Evolutionary conservation across 2,113 vertebrate species (phyloP).

Genomic region (Crotalus viridis): DNA sequence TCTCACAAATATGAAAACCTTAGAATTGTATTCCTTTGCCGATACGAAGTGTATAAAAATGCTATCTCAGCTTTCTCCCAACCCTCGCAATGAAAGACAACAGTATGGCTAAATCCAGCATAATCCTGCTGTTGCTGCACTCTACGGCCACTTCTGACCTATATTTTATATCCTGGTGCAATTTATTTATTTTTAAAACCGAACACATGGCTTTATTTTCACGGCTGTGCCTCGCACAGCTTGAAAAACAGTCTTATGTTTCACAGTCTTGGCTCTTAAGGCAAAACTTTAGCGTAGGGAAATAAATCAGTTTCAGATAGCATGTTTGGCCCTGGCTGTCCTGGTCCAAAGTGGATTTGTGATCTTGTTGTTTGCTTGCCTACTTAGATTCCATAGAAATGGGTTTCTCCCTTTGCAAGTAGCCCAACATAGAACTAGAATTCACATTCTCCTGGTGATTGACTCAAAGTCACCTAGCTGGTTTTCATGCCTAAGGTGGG

Average conservation of each 20-base stretch:
- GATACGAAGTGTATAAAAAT: background rate
- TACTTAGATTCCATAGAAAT: background rate
- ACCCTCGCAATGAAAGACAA: background rate
- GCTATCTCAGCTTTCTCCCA: background rate
- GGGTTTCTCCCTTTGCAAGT: background rate
- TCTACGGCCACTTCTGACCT: background rate
- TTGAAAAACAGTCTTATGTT: background rate
- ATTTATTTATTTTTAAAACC: slow-evolving; percentile 14
- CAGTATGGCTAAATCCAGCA: background rate
- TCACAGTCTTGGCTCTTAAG: background rate
- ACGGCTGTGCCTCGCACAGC: background rate
- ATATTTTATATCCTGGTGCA: background rate
- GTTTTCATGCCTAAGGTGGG: too few relatives aligned
- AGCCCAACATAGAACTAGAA: background rate
- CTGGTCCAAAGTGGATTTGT: background rate
- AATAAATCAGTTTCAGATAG: background rate
- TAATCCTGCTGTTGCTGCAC: background rate
- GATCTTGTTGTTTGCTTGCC: background rate
- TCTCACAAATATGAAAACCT: background rate
- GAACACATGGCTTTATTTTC: background rate
- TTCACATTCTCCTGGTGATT: background rate
- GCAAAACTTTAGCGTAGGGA: background rate
- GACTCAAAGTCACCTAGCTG: too few relatives aligned
- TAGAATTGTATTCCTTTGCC: background rate
- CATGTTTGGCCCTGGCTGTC: background rate